Conservation (phyloP, 2,113 vertebrate genomes). For the Xiphophorus maculatus region DNA sequence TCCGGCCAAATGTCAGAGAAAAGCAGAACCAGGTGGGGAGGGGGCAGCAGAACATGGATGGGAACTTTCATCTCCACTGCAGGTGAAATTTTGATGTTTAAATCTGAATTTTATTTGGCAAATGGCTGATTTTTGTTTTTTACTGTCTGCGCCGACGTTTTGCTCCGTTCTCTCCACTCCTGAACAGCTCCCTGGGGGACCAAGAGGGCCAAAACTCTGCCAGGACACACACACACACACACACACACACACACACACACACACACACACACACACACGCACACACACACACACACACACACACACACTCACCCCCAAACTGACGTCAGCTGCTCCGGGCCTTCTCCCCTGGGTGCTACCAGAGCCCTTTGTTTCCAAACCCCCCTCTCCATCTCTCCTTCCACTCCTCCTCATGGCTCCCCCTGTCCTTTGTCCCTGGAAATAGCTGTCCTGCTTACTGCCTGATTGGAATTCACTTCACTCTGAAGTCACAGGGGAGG, state of each 20-base stretch:
- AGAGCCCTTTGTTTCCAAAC: slow-evolving; percentile 83
- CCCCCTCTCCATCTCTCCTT: slow-evolving; percentile 80
- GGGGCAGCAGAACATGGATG: slow-evolving; percentile 21
- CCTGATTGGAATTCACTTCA: slow-evolving; percentile 84
- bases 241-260: slow-evolving; percentile 16
- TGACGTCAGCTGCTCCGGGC: slow-evolving; percentile 95
- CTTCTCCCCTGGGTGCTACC: slow-evolving; percentile 95
- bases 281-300: slow-evolving; percentile 94
- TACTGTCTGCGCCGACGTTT: slow-evolving; percentile 41
- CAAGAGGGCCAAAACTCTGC: slow-evolving; percentile 89
- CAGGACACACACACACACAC: slow-evolving; percentile 95
- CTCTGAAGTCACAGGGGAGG: slow-evolving; percentile 71
- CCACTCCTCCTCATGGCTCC: slow-evolving; percentile 86
- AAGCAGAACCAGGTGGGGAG: slow-evolving; percentile 57
- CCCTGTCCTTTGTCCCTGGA: slow-evolving; percentile 83
- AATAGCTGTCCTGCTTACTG: slow-evolving; percentile 83
- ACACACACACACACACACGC: slow-evolving; percentile 91
- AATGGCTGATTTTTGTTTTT: slow-evolving; percentile 38
- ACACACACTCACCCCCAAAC: slow-evolving; percentile 73
- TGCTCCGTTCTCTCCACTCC: slow-evolving; percentile 70
- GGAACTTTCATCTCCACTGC: not conserved
- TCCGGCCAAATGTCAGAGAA: slow-evolving; percentile 84
- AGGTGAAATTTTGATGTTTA: not conserved
- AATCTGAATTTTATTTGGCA: slow-evolving; percentile 8
- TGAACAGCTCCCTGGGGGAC: slow-evolving; percentile 81